These are phyloP conservation scores for Pterocles orientalis DNA, from an alignment of 2,113 vertebrate species.

Conservation along the genomic window DNA sequence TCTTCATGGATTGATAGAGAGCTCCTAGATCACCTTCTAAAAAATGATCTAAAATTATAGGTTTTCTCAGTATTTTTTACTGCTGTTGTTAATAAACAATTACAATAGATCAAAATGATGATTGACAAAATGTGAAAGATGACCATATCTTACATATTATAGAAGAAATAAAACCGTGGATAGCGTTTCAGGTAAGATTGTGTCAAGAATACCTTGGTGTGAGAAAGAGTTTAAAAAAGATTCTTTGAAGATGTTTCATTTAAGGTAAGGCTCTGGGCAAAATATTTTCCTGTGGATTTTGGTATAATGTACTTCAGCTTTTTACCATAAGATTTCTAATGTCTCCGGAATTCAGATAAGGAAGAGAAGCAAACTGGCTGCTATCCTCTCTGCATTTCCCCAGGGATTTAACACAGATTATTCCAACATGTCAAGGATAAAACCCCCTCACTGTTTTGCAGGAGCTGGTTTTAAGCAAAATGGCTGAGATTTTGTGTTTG, in stretches of 20 bases:
- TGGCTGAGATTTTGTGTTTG: constrained; percentile 2
- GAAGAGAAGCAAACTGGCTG: neutral
- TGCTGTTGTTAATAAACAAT: neutral
- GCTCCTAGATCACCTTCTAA: neutral
- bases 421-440: constrained; percentile 3
- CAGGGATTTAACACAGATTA: neutral
- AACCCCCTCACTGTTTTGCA: neutral
- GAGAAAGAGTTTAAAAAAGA: neutral
- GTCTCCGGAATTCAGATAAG: constrained; percentile 5
- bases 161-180: neutral
- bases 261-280: neutral
- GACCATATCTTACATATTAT: neutral
- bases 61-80: neutral
- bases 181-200: neutral
- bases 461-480: neutral
- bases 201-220: neutral
- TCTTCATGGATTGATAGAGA: neutral
- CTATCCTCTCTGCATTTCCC: neutral
- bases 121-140: neutral
- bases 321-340: neutral
- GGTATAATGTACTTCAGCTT: neutral
- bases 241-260: neutral
- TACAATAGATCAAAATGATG: neutral
- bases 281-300: constrained; percentile 6
- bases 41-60: neutral